Conservation (phyloP, 2,888 invertebrate species). For the Perithous albicinctus region DNA sequence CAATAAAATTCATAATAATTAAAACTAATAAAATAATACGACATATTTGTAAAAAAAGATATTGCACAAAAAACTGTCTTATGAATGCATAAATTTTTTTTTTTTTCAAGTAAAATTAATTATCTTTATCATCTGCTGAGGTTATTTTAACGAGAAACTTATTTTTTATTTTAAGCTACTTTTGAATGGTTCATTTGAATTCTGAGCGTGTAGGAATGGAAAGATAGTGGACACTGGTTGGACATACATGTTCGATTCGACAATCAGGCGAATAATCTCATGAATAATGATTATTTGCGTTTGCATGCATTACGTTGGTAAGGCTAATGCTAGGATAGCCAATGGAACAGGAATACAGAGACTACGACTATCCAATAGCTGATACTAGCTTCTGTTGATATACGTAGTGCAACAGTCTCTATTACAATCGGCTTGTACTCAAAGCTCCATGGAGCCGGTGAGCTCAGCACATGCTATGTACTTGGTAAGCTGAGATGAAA, state of each 20-base stretch:
- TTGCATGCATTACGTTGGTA: constrained; percentile 3
- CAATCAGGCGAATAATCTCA: constrained; percentile 9
- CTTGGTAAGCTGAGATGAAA: background rate
- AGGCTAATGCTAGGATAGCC: background rate
- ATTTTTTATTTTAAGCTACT: background rate
- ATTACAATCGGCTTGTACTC: background rate
- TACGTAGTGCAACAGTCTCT: background rate
- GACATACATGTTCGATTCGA: background rate
- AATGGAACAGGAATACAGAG: background rate
- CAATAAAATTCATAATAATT: no score
- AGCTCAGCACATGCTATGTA: background rate
- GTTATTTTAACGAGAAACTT: no score
- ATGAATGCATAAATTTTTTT: no score
- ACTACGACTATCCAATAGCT: background rate
- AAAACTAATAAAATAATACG: no score
- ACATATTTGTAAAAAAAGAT: no score
- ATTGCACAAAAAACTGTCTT: no score
- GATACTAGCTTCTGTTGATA: background rate
- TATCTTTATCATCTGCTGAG: no score
- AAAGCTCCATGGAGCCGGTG: background rate
- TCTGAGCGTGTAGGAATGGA: background rate
- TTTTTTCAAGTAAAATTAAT: no score
- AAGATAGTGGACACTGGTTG: background rate
- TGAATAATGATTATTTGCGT: constrained; percentile 24
- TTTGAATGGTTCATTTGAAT: no score